Evolutionary conservation across 2,113 vertebrate species (phyloP).

Genomic region (Arvicanthis niloticus): DNA sequence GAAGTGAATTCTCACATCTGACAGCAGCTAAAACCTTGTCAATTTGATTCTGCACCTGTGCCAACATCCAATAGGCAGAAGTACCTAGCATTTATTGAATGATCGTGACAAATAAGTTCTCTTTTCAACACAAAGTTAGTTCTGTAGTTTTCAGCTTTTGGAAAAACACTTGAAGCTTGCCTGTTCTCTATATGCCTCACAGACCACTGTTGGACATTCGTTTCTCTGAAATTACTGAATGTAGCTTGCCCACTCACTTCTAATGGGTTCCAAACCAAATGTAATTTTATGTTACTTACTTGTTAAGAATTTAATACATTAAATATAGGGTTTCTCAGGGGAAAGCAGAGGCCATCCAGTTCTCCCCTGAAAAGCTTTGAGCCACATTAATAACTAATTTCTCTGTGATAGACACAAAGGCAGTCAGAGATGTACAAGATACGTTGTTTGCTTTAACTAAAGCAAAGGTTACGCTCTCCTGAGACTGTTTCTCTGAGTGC

Average conservation of each 20-base stretch:
- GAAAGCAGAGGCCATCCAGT: background rate
- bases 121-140: background rate
- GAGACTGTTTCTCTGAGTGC: background rate
- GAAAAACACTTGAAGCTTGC: background rate
- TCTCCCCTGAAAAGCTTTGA: background rate
- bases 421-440: background rate
- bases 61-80: background rate
- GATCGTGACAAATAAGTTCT: background rate
- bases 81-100: slow-evolving; percentile 17
- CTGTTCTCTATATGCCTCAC: background rate
- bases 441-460: background rate
- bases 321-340: background rate
- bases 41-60: background rate
- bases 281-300: slow-evolving; percentile 39
- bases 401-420: background rate
- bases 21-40: background rate
- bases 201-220: background rate
- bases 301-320: background rate
- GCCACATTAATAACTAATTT: background rate
- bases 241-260: background rate
- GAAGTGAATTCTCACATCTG: background rate
- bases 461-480: slow-evolving; percentile 18
- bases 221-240: background rate
- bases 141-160: background rate
- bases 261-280: slow-evolving; percentile 14